Base-by-base conservation (phyloP, 2,797 vertebrate genomes). In the Spea hammondii region DNA sequence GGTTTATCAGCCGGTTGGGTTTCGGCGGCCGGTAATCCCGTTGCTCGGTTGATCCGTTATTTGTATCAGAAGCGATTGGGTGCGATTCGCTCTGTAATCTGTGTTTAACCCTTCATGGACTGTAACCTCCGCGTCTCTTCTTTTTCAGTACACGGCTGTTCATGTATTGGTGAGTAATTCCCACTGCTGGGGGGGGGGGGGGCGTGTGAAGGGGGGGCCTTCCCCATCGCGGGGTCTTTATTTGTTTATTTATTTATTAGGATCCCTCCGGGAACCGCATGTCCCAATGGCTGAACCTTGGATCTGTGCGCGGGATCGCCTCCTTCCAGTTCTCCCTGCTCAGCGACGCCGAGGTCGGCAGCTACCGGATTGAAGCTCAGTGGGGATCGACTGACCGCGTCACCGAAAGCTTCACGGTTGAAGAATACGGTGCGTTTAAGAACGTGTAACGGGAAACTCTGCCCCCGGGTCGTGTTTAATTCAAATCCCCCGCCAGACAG, bases 241-340 rank as follows among this genome's bases (percentile, higher is more conserved):
- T 17, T 4, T 9, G 5, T 55, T 17, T 9, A 59, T 4, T 9
- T 14, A n/a, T 17, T 14, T 47, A 60, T 45, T 14, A 79, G 77
- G 77, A 79, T 62, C 77, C 77, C 4, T 5, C 12, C 12, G 64
- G 64, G 46, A 79, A 68, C 59, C 70, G 65, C 3, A 17, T 73
- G 8, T 44, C 6, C 57, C 70, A 73, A 8, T 79, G 70, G 77
- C 4, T 4, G 1, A 5, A 74, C 32, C 65, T 62, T 47, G 10
- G 11, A 5, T 60, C 78, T 0, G 12, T 7, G 0, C n/a, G 17
- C 4, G 6, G 13, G 8, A 47, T 69, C 6, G 54, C 64, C 1
- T 5, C 8, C 1, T 10, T 79, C 4, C 3, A 17, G 2, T 74
- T 69, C 5, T 4, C 1, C 1, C 9, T 79, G 5, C 53, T 74